Conservation (phyloP, 1,140 invertebrate genomes). For the Tyrophagus putrescentiae region DNA sequence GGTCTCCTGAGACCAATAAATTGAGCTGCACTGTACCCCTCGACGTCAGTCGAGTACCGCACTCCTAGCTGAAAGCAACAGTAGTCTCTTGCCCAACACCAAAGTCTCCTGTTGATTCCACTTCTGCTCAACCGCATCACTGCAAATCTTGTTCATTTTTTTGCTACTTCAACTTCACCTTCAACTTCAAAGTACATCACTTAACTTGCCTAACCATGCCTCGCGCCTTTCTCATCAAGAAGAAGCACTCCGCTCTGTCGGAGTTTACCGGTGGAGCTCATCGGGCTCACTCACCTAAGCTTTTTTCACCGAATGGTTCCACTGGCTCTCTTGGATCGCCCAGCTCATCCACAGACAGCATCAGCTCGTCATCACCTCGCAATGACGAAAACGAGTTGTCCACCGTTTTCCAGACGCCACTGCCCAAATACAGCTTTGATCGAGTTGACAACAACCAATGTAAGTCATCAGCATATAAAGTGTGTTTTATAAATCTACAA, state of each 20-base stretch:
- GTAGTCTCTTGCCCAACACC: background rate
- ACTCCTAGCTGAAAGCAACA: background rate
- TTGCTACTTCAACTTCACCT: background rate
- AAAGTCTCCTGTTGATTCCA: conserved; percentile 5
- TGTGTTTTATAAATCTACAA: background rate
- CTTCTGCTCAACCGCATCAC: background rate
- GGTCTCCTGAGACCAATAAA: conserved; percentile 14
- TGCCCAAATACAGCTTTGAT: background rate
- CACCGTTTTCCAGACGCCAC: background rate
- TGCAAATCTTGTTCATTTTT: background rate
- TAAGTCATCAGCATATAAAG: background rate
- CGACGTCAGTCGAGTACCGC: conserved; percentile 3
- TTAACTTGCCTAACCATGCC: conserved; percentile 32
- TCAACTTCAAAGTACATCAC: background rate
- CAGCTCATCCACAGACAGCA: background rate
- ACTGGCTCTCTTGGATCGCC: conserved; percentile 8
- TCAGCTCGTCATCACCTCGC: background rate
- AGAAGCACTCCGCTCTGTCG: conserved; percentile 41
- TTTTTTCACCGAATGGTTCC: conserved; percentile 19
- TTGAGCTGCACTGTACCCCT: background rate
- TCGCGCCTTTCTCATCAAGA: conserved; percentile 45
- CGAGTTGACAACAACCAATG: conserved; percentile 9
- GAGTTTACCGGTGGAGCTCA: conserved; percentile 1
- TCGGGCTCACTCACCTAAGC: conserved; percentile 19
- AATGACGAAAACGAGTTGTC: conserved; percentile 3